Evolutionary conservation across 2,888 invertebrate genomes (phyloP).

Genomic region (Leucophenga montana): DNA sequence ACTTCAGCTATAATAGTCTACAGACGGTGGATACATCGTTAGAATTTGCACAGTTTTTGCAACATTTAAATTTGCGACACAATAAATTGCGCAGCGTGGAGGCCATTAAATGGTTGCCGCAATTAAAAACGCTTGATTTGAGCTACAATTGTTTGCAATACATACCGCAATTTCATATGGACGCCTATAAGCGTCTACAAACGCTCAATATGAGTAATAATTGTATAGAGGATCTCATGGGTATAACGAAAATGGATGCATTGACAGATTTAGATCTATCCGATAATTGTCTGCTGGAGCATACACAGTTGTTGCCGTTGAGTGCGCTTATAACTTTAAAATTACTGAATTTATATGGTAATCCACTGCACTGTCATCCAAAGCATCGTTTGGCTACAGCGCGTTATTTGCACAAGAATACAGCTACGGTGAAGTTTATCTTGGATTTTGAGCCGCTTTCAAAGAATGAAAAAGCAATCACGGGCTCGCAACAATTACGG

Average conservation of each 20-base stretch:
- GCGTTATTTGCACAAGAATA: conserved; percentile 76
- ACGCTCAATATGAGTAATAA: conserved; percentile 78
- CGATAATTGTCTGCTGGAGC: conserved; percentile 78
- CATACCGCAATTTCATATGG: conserved; percentile 76
- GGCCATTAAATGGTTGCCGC: conserved; percentile 76
- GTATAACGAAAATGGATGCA: conserved; percentile 75
- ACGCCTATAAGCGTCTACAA: conserved; percentile 75
- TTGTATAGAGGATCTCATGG: conserved; percentile 77
- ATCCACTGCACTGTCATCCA: conserved; percentile 78
- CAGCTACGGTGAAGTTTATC: conserved; percentile 75
- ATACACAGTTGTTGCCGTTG: conserved; percentile 76
- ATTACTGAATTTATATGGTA: conserved; percentile 76
- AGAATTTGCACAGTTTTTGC: conserved; percentile 77
- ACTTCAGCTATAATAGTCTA: conserved; percentile 77
- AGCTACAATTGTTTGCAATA: conserved; percentile 78
- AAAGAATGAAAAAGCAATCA: conserved; percentile 75
- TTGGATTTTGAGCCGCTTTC: conserved; percentile 75
- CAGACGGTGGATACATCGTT: conserved; percentile 76
- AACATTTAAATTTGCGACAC: conserved; percentile 79
- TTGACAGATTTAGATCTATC: conserved; percentile 78
- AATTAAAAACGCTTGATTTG: conserved; percentile 78
- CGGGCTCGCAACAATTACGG: conserved; percentile 71
- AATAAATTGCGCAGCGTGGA: conserved; percentile 76
- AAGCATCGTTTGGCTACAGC: conserved; percentile 76
- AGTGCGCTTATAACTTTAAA: conserved; percentile 75